phyloP scores from a whole-genome alignment of 2,888 invertebrate genomes.

The Notocelia uddmanniana region DNA sequence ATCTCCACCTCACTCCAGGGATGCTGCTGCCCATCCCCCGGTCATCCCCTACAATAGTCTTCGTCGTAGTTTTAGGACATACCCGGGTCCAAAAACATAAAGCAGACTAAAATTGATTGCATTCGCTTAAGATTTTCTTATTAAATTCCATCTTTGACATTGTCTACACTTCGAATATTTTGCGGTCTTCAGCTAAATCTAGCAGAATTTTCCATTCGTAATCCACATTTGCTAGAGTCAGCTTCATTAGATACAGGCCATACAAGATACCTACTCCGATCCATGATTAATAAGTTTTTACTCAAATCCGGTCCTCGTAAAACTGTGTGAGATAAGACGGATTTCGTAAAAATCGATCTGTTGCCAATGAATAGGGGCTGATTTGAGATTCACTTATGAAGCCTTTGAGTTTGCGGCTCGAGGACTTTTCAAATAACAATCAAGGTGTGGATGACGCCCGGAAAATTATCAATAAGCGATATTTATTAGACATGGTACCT shows the following conservation, averaged over 20 bases:
- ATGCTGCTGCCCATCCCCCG: too few species aligned
- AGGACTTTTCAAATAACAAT: slow-evolving; percentile 31
- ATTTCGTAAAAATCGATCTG: slow-evolving; percentile 35
- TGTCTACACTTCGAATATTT: not conserved
- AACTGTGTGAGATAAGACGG: slow-evolving; percentile 37
- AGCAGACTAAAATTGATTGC: too few species aligned
- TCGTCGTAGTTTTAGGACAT: too few species aligned
- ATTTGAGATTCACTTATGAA: slow-evolving; percentile 38
- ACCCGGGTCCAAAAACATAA: too few species aligned
- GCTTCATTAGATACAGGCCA: slow-evolving; percentile 31
- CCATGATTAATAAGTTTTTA: slow-evolving; percentile 41
- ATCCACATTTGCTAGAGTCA: slow-evolving; percentile 2
- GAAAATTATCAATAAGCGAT: slow-evolving; percentile 7
- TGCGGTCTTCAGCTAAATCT: not conserved
- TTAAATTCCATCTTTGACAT: too few species aligned
- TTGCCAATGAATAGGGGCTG: slow-evolving; percentile 38
- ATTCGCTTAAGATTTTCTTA: too few species aligned
- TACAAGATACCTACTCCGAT: slow-evolving; percentile 10
- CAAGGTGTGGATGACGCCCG: not conserved
- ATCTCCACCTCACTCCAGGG: too few species aligned
- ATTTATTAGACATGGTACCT: not conserved
- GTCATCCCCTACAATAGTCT: too few species aligned
- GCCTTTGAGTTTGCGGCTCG: slow-evolving; percentile 22
- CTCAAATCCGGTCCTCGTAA: slow-evolving; percentile 15
- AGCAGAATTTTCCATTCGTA: not conserved